These are phyloP conservation scores for Melanotaenia parkinsoni DNA, from an alignment of 2,797 vertebrate genomes.

Conservation along the genomic window DNA sequence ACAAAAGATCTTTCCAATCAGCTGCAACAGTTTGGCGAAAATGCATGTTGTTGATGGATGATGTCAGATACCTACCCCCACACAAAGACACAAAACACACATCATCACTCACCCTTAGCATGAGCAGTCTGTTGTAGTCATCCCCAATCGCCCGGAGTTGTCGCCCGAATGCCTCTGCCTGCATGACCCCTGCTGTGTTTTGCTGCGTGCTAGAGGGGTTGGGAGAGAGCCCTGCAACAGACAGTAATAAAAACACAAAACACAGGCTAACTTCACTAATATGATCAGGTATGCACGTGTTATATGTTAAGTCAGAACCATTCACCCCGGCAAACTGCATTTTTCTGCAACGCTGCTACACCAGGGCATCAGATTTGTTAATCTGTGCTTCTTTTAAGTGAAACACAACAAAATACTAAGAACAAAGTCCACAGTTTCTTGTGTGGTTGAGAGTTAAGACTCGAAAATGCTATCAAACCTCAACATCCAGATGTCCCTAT, in stretches of 20 bases:
- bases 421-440: slow-evolving; percentile 11
- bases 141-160: slow-evolving; percentile 91
- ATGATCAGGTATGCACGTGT: neutral
- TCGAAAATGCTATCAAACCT: slow-evolving; percentile 17
- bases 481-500: neutral
- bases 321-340: neutral
- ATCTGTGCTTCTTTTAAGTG: slow-evolving; percentile 1
- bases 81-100: slow-evolving; percentile 4
- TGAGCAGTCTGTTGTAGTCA: slow-evolving; percentile 82
- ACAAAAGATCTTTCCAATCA: neutral
- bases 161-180: slow-evolving; percentile 85
- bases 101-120: slow-evolving; percentile 71
- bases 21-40: slow-evolving; percentile 1
- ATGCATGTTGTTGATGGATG: neutral
- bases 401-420: slow-evolving; percentile 1
- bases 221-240: slow-evolving; percentile 53
- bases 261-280: neutral
- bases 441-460: slow-evolving; percentile 12
- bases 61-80: slow-evolving; percentile 1
- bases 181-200: slow-evolving; percentile 80
- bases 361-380: neutral
- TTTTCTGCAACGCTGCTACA: neutral
- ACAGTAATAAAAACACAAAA: slow-evolving; percentile 13
- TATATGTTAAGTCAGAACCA: neutral
- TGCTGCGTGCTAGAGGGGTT: slow-evolving; percentile 69